A percentile compares a stretch with the other conserved stretches of the same genome.
Evolutionary conservation across 2,797 vertebrate genomes (phyloP).

Genomic region (Buphagus erythrorhynchus): DNA sequence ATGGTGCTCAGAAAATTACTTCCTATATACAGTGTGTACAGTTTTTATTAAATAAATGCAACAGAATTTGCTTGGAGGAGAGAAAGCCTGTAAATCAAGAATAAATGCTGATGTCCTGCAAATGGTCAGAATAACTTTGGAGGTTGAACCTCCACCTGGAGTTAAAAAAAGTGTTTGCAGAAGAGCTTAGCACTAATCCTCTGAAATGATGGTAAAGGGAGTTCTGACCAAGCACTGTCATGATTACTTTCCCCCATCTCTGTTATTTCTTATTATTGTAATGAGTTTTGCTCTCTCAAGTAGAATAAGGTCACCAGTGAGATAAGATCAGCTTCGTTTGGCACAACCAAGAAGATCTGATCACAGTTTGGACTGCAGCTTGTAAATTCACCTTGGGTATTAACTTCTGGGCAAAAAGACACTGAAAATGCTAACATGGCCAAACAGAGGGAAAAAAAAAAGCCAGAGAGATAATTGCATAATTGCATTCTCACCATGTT

Average conservation of each 20-base stretch:
- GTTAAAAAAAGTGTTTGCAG: slow-evolving; percentile 64
- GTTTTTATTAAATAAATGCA: slow-evolving; percentile 42
- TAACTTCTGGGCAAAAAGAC: slow-evolving; percentile 53
- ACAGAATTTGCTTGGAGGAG: not conserved
- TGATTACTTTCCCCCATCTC: slow-evolving; percentile 16
- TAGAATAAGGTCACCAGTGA: slow-evolving; percentile 71
- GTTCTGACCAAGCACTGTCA: slow-evolving; percentile 48
- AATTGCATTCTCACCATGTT: not conserved
- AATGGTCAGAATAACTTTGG: slow-evolving; percentile 47
- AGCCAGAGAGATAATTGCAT: not conserved
- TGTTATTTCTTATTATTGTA: slow-evolving; percentile 73
- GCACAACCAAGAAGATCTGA: slow-evolving; percentile 68
- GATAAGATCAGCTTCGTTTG: slow-evolving; percentile 77
- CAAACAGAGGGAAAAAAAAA: not conserved
- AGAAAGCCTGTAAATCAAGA: slow-evolving; percentile 34
- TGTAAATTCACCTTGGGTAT: slow-evolving; percentile 72
- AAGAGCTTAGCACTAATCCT: slow-evolving; percentile 60
- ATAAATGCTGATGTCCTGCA: slow-evolving; percentile 19
- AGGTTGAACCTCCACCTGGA: slow-evolving; percentile 39
- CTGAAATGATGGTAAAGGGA: slow-evolving; percentile 62
- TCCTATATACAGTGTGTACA: not conserved
- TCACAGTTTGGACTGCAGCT: slow-evolving; percentile 60
- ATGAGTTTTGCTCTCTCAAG: slow-evolving; percentile 67
- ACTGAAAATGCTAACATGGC: slow-evolving; percentile 44
- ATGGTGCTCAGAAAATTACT: not conserved